Percentiles rank a stretch among this genome's conserved stretches.
These are phyloP conservation scores for Poecilia wingei DNA, from an alignment of 2,797 vertebrate genomes.

Conservation along the genomic window DNA sequence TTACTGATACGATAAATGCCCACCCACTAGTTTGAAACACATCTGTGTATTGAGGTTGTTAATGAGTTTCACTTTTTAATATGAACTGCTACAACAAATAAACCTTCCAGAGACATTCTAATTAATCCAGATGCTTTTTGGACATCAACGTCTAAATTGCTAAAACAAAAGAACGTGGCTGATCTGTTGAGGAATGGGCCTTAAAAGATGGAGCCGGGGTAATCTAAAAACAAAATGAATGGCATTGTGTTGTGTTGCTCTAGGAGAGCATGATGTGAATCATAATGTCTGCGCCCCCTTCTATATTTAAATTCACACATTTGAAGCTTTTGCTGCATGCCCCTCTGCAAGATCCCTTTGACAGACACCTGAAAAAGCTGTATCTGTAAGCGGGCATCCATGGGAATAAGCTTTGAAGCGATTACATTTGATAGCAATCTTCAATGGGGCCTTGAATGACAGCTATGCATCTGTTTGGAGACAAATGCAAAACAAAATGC, in stretches of 20 bases:
- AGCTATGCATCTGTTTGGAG: slow-evolving; percentile 84
- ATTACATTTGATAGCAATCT: slow-evolving; percentile 83
- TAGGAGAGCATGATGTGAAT: slow-evolving; percentile 69
- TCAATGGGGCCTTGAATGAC: slow-evolving; percentile 85
- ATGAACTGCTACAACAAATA: slow-evolving; percentile 1
- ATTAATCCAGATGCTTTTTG: neutral
- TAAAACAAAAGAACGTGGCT: neutral
- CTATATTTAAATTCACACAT: slow-evolving; percentile 81
- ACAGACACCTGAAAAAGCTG: slow-evolving; percentile 83
- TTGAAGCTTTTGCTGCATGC: slow-evolving; percentile 70
- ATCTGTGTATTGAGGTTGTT: neutral
- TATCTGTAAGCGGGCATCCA: slow-evolving; percentile 80
- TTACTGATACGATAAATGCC: too few relatives aligned
- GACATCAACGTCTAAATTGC: slow-evolving; percentile 12
- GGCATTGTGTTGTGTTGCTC: slow-evolving; percentile 50
- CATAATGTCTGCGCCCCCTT: slow-evolving; percentile 66
- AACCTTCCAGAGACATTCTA: neutral
- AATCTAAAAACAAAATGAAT: slow-evolving; percentile 43
- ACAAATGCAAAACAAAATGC: slow-evolving; percentile 82
- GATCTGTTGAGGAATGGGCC: slow-evolving; percentile 9
- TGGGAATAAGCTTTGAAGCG: slow-evolving; percentile 84
- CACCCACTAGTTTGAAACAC: neutral
- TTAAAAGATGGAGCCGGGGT: slow-evolving; percentile 34
- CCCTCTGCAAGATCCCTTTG: slow-evolving; percentile 74
- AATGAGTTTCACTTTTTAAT: slow-evolving; percentile 4